Percentiles rank a stretch among this genome's conserved stretches.
phyloP scores from a whole-genome alignment of 2,888 invertebrate genomes.

The Hofmannophila pseudospretella region DNA sequence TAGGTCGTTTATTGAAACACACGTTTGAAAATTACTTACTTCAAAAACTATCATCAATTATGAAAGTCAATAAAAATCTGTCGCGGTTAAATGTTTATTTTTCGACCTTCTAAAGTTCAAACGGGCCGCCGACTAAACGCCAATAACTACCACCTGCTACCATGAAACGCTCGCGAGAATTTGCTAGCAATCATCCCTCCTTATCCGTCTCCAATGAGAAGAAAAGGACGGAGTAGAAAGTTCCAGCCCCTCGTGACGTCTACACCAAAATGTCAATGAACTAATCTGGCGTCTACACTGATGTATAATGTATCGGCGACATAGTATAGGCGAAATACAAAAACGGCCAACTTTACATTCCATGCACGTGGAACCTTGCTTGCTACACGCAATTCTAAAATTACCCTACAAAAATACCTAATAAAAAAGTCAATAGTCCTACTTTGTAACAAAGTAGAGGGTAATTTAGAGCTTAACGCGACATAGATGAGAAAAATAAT shows the following conservation, averaged over 20 bases:
- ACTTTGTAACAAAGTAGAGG: too few species aligned
- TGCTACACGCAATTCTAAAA: conserved; percentile 6
- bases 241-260: conserved; percentile 45
- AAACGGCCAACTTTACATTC: conserved; percentile 41
- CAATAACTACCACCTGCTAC: conserved; percentile 70
- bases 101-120: conserved; percentile 73
- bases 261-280: conserved; percentile 68
- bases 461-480: too few species aligned
- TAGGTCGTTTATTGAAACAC: neutral
- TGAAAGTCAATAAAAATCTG: conserved; percentile 14
- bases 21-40: conserved; percentile 17
- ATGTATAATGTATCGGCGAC: conserved; percentile 47
- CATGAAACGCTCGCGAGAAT: conserved; percentile 58
- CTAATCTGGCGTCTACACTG: conserved; percentile 46
- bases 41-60: conserved; percentile 1
- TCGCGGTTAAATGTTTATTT: conserved; percentile 42
- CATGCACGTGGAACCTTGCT: conserved; percentile 36
- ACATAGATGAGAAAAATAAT: too few species aligned
- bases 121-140: conserved; percentile 51
- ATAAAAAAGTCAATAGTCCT: too few species aligned
- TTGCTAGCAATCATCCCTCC: conserved; percentile 41
- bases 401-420: conserved; percentile 37
- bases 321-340: conserved; percentile 15
- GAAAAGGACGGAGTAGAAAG: conserved; percentile 27
- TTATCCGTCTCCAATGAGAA: conserved; percentile 25